Base-by-base conservation (phyloP, 1,140 invertebrate species). In the Colletes gigas region DNA sequence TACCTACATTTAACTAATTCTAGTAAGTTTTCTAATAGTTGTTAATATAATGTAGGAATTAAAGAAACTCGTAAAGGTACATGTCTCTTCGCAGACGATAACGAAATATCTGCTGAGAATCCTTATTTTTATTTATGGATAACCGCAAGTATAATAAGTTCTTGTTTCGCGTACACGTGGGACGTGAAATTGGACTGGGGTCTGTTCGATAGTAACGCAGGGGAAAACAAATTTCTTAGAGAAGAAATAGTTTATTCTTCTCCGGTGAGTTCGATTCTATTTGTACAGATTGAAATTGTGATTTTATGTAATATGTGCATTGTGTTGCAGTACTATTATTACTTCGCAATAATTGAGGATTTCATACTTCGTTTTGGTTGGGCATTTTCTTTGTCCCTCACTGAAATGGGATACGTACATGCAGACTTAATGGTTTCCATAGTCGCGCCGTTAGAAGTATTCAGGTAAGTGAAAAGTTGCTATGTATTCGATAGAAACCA, bases 121-220 rank as follows among this genome's bases (percentile, higher is more conserved):
- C 96, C 97, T 14, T 98, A 96, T 90, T 95, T 98, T 62, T 97
- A 97, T 93, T 89, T 97, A 66, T 98, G 97, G 97, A 95, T 98
- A 52, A 93, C 95, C 1, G 94, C 96, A 9, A 96, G 96, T 44
- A 91, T 98, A 10, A 91, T 98, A 1, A 97, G 96, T 70, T 97
- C 97, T 0, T 95, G 96, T 65, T 99, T 98, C 91, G 96, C 97
- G 0, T 98, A 98, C 87, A 96, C 96, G 0, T 99, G 98, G 98
- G 98, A 99, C 91, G 96, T 99, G 7, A 98, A 98, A 93, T 98
- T 99, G 97, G 98, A 99, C 95, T 99, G 98, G 98, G 98, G 99
- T 14, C 93, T 99, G n/a, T 96, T 99, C 81, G 98, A 98, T 90
- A 96, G 95, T 78, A 96, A 96, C 74, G 96, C 97, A 15, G 96